Base-by-base conservation (phyloP, 2,797 vertebrate species). In the Amniataba percoides region DNA sequence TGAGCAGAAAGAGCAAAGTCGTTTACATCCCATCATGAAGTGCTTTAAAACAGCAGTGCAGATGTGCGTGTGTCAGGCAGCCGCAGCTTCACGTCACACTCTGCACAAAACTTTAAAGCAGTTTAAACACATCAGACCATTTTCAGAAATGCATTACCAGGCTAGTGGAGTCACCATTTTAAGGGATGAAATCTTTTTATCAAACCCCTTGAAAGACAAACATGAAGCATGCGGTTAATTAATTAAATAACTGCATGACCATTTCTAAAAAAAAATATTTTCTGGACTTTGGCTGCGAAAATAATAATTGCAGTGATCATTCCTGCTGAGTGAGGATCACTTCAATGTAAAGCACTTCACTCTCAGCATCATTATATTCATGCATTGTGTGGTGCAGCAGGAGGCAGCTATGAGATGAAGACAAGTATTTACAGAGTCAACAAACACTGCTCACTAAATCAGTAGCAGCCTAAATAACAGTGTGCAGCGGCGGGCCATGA, bases 11-110 rank as follows among this genome's bases (percentile, higher is more conserved):
- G 36, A 71, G 64, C 36, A 53, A 51, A 49, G 45, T 31, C 39
- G 62, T 23, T 45, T 51, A 58, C 58, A 76, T 72, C 39, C 57
- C 60, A 84, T 65, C 23, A 83, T 67, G 40, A 71, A 68, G 40
- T 52, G 27, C 57, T 81, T 82, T 31, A 63, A 31, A 65, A 80
- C 51, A 53, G 60, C 36, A 77, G 19, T 73, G 27, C 31, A 73
- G 23, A 31, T 36, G 34, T 7, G 34, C 7, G 6, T 36, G 8
- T 11, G 1, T n/a, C 40, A 68, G 31, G 27, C 42, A 65, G n/a
- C 5, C 46, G n/a, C 27, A 64, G 15, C 53, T 42, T 64, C 36
- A 69, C 16, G 14, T 66, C 66, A 74, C 71, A 62, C 46, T 68
- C 31, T 79, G 27, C 25, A 36, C 49, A 15, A 11, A 69, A 51